These are phyloP conservation scores for Isoperla grammatica DNA, from an alignment of 2,888 invertebrate genomes.

Conservation along the genomic window DNA sequence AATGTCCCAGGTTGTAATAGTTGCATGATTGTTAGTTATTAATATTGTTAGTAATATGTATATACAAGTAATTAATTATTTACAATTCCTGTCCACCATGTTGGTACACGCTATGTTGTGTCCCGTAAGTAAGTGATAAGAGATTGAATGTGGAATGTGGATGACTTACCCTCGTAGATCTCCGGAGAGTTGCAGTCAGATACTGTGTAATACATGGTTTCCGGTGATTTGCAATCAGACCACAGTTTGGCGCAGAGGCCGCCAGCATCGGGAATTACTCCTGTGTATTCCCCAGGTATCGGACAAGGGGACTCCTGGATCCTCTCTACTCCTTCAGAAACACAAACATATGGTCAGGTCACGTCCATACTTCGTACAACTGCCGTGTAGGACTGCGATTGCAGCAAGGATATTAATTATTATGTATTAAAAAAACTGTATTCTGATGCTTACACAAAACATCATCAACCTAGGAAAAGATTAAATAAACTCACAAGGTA, in stretches of 20 bases:
- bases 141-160: background rate
- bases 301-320: conserved; percentile 53
- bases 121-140: background rate
- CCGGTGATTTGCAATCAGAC: conserved; percentile 58
- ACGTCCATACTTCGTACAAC: too few relatives aligned
- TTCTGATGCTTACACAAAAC: too few relatives aligned
- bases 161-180: conserved; percentile 51
- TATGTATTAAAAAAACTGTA: too few relatives aligned
- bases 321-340: conserved; percentile 41
- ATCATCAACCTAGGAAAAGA: too few relatives aligned
- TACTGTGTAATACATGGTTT: conserved; percentile 61
- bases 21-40: background rate
- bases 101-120: background rate
- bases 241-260: conserved; percentile 58
- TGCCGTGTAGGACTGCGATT: too few relatives aligned
- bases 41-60: too few relatives aligned
- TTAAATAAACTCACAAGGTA: too few relatives aligned
- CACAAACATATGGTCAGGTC: too few relatives aligned
- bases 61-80: too few relatives aligned
- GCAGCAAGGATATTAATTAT: too few relatives aligned
- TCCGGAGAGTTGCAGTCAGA: conserved; percentile 53
- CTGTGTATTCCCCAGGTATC: conserved; percentile 59
- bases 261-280: conserved; percentile 54
- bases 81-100: too few relatives aligned
- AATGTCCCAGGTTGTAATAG: background rate